Percentiles rank a stretch among this genome's conserved stretches.
phyloP scores from a whole-genome alignment of 2,888 invertebrate genomes.

The Ramazzottius varieornatus region DNA sequence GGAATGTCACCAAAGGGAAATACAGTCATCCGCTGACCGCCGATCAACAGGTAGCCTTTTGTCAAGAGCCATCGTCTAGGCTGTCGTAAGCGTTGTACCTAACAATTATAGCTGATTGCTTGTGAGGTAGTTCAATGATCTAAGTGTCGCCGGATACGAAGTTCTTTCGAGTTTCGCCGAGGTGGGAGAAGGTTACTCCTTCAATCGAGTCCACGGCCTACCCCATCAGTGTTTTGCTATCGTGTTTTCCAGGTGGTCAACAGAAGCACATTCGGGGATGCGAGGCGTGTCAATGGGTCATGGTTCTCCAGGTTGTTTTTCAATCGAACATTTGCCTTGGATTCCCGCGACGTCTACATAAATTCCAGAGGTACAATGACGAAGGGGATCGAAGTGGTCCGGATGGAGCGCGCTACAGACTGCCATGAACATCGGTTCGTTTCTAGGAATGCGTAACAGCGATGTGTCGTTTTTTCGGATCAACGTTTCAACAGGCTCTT shows the following conservation, averaged over 20 bases:
- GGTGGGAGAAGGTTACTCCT: too few relatives aligned
- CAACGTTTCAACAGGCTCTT: not conserved
- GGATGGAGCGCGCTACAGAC: too few relatives aligned
- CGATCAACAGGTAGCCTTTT: not conserved
- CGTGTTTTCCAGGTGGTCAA: not conserved
- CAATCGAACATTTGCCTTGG: not conserved
- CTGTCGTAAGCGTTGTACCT: not conserved
- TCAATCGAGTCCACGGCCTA: too few relatives aligned
- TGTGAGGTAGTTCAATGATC: not conserved
- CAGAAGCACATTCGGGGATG: not conserved
- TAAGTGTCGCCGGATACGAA: not conserved
- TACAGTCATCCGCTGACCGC: not conserved
- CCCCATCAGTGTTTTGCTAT: too few relatives aligned
- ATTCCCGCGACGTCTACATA: not conserved
- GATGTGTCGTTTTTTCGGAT: not conserved
- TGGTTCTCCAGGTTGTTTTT: not conserved
- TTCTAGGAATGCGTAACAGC: not conserved
- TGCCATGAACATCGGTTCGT: too few relatives aligned
- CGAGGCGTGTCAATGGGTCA: not conserved
- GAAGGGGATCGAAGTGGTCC: not conserved
- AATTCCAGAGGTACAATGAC: not conserved
- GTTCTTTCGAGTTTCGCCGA: not conserved
- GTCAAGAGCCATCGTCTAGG: not conserved
- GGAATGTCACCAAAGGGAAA: not conserved
- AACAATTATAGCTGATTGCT: not conserved